Percentiles rank a stretch among this genome's conserved stretches.
Conservation (phyloP, 2,797 vertebrate species). For the Hypotaenidia philippensis region DNA sequence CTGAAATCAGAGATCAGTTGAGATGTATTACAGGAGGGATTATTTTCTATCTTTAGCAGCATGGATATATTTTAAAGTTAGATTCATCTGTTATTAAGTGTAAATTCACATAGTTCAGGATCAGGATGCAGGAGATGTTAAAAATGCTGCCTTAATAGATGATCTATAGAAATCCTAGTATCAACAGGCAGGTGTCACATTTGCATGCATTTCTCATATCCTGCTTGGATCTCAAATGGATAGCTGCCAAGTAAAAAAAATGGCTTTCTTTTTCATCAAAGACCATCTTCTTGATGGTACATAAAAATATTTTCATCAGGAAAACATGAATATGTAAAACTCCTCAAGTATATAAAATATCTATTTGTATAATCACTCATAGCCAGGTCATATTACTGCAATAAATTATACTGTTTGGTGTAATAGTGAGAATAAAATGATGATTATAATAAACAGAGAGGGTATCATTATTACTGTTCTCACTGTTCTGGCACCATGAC, state of each 20-base stretch:
- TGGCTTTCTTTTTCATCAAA: conserved; percentile 32
- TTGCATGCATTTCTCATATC: conserved; percentile 51
- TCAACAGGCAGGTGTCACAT: conserved; percentile 52
- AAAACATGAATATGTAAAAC: conserved; percentile 47
- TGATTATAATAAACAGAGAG: conserved; percentile 60
- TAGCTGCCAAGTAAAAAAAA: conserved; percentile 70
- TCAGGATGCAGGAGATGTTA: conserved; percentile 20
- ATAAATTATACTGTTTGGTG: conserved; percentile 53
- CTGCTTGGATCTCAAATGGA: conserved; percentile 39
- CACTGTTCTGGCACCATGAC: not conserved
- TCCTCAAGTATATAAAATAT: conserved; percentile 52
- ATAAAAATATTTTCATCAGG: conserved; percentile 58
- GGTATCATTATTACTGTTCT: conserved; percentile 55
- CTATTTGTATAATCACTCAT: conserved; percentile 66
- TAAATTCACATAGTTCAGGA: conserved; percentile 65
- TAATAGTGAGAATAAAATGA: conserved; percentile 69
- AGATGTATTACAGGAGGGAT: conserved; percentile 65
- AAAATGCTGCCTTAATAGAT: conserved; percentile 47
- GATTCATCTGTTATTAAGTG: conserved; percentile 53
- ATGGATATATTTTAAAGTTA: conserved; percentile 76
- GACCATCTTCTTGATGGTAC: conserved; percentile 25
- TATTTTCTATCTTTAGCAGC: conserved; percentile 72
- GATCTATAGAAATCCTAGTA: conserved; percentile 56
- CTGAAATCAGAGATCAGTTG: conserved; percentile 65
- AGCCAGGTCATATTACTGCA: conserved; percentile 51